These are phyloP conservation scores for Ctenicera cuprea DNA, from an alignment of 2,888 invertebrate genomes.

Conservation along the genomic window DNA sequence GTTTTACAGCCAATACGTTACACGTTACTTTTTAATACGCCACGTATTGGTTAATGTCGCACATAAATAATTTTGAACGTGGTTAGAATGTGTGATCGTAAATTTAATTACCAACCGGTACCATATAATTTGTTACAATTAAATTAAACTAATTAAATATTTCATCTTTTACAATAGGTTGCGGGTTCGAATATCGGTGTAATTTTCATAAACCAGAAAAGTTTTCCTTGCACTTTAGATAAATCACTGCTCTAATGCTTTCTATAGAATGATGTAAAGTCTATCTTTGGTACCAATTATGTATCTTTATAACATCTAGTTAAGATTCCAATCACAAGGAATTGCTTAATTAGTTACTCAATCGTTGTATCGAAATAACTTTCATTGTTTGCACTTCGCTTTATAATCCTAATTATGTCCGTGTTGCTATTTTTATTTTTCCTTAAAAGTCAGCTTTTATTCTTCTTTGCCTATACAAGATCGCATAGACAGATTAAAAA, in stretches of 20 bases:
- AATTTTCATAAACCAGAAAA: conserved; percentile 1
- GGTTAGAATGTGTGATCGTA: conserved; percentile 63
- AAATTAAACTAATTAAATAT: conserved; percentile 1
- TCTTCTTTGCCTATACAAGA: not conserved
- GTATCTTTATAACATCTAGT: conserved; percentile 55
- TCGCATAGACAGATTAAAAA: not conserved
- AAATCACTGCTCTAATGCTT: conserved; percentile 20
- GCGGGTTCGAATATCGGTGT: too few species aligned
- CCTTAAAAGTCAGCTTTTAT: conserved; percentile 16
- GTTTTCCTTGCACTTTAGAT: not conserved
- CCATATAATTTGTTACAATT: conserved; percentile 24
- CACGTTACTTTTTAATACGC: conserved; percentile 63
- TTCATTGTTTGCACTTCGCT: conserved; percentile 44
- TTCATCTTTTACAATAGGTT: not conserved
- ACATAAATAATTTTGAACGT: conserved; percentile 65
- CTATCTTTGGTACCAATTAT: conserved; percentile 45
- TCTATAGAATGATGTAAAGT: conserved; percentile 26
- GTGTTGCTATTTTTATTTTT: conserved; percentile 31
- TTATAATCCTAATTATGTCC: conserved; percentile 35
- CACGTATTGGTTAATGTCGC: conserved; percentile 61
- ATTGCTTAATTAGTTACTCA: conserved; percentile 55
- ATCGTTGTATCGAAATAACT: conserved; percentile 48
- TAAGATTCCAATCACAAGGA: conserved; percentile 57
- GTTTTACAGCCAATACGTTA: conserved; percentile 61
- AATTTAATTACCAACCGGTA: conserved; percentile 61